A percentile compares a stretch with the other conserved stretches of the same genome.
phyloP scores from a whole-genome alignment of 2,888 invertebrate genomes.

The Exocentrus adspersus region DNA sequence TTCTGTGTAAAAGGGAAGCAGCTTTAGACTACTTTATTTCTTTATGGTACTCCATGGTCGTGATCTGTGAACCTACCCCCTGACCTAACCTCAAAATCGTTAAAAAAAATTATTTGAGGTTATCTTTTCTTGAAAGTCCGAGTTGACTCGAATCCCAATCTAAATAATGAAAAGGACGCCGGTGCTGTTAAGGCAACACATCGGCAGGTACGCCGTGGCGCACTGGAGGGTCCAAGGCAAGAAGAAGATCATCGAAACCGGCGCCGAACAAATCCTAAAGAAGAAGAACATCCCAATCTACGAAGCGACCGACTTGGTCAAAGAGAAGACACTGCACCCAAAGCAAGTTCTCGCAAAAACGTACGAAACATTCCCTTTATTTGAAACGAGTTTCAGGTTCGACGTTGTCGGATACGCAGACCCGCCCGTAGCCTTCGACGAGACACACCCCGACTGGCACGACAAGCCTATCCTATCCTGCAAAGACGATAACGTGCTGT shows the following conservation, averaged over 20 bases:
- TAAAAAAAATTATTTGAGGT: too few species aligned
- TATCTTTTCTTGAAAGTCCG: too few species aligned
- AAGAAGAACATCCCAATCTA: conserved; percentile 70
- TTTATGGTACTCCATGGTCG: too few species aligned
- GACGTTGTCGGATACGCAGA: conserved; percentile 64
- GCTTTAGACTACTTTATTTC: too few species aligned
- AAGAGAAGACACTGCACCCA: conserved; percentile 58
- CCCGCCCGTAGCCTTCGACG: conserved; percentile 63
- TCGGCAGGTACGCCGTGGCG: conserved; percentile 76
- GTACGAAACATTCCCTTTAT: neutral
- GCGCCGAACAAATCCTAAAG: conserved; percentile 67
- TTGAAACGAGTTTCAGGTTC: conserved; percentile 49
- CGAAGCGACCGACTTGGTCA: conserved; percentile 71
- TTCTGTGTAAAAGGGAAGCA: too few species aligned
- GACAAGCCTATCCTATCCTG: conserved; percentile 69
- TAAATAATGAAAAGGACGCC: conserved; percentile 75
- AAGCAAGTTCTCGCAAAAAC: conserved; percentile 44
- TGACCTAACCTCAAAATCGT: neutral
- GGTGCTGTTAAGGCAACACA: conserved; percentile 73
- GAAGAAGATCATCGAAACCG: conserved; percentile 68
- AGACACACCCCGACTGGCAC: conserved; percentile 75
- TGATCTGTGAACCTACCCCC: too few species aligned
- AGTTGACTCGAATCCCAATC: too few species aligned
- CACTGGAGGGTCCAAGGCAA: conserved; percentile 78
- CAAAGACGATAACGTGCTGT: conserved; percentile 71